Evolutionary conservation across 2,888 invertebrate genomes (phyloP).

Genomic region (Andricus curvator): DNA sequence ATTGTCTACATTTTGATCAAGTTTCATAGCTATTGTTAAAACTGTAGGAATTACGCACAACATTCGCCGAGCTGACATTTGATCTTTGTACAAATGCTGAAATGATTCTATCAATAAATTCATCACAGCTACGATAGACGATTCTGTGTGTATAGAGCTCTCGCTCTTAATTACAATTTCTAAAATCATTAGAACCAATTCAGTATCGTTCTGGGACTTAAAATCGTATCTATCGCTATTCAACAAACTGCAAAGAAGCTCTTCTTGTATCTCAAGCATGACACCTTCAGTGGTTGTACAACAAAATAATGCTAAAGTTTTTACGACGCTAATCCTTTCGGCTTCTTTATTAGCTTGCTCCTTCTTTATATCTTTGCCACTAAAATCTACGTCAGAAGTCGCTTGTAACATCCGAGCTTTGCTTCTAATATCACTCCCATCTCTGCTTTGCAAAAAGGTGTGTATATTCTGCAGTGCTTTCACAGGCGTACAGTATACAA

Average conservation of each 20-base stretch:
- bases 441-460: conserved; percentile 31
- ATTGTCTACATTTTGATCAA: neutral
- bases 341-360: conserved; percentile 32
- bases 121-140: conserved; percentile 57
- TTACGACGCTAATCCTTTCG: conserved; percentile 32
- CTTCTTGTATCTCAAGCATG: conserved; percentile 60
- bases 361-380: conserved; percentile 12
- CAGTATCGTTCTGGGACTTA: conserved; percentile 57
- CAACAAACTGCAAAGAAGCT: conserved; percentile 62
- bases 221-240: conserved; percentile 64
- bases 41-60: conserved; percentile 70
- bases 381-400: conserved; percentile 26
- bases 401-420: conserved; percentile 14
- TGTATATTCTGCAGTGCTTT: conserved; percentile 14
- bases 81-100: conserved; percentile 66
- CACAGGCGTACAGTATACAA: neutral
- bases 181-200: conserved; percentile 70
- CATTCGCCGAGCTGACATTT: conserved; percentile 69
- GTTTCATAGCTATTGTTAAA: conserved; percentile 43
- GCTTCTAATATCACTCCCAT: neutral
- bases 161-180: conserved; percentile 46
- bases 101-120: conserved; percentile 70
- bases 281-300: conserved; percentile 56
- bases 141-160: conserved; percentile 35
- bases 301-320: conserved; percentile 64